A percentile compares a stretch with the other conserved stretches of the same genome.
phyloP scores from a whole-genome alignment of 2,797 vertebrate genomes.

The Anniella stebbinsi region DNA sequence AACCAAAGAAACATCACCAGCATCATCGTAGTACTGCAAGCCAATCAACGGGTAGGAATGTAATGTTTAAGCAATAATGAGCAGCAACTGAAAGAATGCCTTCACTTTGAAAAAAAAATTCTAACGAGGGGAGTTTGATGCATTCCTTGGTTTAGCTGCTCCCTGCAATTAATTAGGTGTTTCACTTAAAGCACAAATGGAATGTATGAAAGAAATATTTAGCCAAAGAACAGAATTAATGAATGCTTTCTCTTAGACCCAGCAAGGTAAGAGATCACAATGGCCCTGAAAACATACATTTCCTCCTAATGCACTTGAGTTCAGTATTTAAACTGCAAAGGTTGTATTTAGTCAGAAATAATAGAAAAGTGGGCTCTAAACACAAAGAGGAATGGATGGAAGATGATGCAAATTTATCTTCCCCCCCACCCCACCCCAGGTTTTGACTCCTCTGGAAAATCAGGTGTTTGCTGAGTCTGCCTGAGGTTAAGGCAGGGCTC shows the following conservation, averaged over 20 bases:
- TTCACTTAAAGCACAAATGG: constrained; percentile 54
- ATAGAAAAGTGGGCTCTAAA: constrained; percentile 21
- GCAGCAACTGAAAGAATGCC: background rate
- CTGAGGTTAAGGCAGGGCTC: too few species aligned
- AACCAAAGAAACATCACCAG: constrained; percentile 43
- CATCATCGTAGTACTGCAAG: constrained; percentile 5
- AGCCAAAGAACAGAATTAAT: constrained; percentile 50
- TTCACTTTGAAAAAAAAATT: constrained; percentile 43
- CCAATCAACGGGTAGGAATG: constrained; percentile 52
- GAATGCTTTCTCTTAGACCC: constrained; percentile 28
- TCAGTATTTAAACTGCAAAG: constrained; percentile 44
- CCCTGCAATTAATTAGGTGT: constrained; percentile 62
- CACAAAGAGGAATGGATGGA: background rate
- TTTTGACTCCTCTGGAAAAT: background rate
- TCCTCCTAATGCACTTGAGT: constrained; percentile 51
- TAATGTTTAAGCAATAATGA: constrained; percentile 59
- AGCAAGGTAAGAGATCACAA: constrained; percentile 54
- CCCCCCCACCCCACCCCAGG: too few species aligned
- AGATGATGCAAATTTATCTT: background rate
- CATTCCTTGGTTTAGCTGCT: constrained; percentile 23
- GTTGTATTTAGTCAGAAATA: constrained; percentile 46
- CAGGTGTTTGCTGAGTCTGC: background rate
- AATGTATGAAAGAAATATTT: constrained; percentile 52
- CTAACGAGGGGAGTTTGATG: constrained; percentile 40
- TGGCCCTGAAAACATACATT: constrained; percentile 50